Base-by-base conservation (phyloP, 2,797 vertebrate species). In the Clarias platycephalus region DNA sequence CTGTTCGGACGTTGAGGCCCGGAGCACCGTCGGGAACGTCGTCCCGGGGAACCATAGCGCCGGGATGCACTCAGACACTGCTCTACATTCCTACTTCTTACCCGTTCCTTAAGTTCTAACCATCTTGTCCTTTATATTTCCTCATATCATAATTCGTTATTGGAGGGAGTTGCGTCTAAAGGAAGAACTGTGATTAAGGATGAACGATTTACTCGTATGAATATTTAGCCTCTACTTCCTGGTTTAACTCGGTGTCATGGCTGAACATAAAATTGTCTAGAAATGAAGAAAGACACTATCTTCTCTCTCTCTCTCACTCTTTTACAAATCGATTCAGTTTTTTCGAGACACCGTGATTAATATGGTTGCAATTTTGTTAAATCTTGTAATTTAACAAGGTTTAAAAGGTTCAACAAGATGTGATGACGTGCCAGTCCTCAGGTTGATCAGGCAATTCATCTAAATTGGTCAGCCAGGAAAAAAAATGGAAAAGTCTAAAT, bases 1-100 rank as follows among this genome's bases (percentile, higher is more conserved):
- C 75, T 84, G 88, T 72, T 76, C 76, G 89, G 90, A 92, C 89
- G 88, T 87, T 83, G 67, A 87, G 87, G 85, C 85, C 31, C 55
- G 83, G 87, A 88, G 81, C 66, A 87, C 87, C 37, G 26, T 75
- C 85, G 44, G 58, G 80, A 40, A 80, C 44, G 44, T 49, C 49
- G 24, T 49, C 40, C n/a, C 24, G 81, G 89, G 76, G 79, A 68
- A 84, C 87, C 87, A 87, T 90, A 24, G 90, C 90, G 86, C 85
- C 92, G 86, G 77, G 84, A 89, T 81, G 85, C 83, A 85, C 84
- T 90, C 67, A 58, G 85, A 86, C 80, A 79, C 83, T 78, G 89
- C 78, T 74, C 49, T 62, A 83, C 22, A 49, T 74, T 80, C 79
- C 81, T 76, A 34, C 20, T 67, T 70, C 22, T 63, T 77, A 85